A percentile compares a stretch with the other conserved stretches of the same genome.
Conservation (phyloP, 2,797 vertebrate genomes). For the Microhierax caerulescens region DNA sequence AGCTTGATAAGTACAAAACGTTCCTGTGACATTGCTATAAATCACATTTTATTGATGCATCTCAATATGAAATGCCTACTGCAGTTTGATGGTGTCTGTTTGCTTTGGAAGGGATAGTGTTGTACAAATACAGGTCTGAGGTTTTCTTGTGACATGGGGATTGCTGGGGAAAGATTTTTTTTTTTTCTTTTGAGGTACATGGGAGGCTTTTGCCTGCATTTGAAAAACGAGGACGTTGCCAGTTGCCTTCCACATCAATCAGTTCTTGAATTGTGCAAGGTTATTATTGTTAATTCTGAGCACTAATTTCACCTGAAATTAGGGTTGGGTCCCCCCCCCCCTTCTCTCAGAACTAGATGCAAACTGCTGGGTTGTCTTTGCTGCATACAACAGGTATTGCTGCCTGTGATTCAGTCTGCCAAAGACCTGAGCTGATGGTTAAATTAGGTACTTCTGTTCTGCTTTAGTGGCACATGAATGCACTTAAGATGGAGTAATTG, state of each 20-base stretch:
- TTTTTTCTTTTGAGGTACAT: background rate
- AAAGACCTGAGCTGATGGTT: background rate
- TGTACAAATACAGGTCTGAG: background rate
- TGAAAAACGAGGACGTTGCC: background rate
- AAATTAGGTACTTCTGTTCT: background rate
- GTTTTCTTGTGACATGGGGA: background rate
- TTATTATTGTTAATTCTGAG: background rate
- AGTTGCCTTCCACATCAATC: background rate
- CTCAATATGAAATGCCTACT: background rate
- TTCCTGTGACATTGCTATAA: background rate
- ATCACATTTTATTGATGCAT: constrained; percentile 22
- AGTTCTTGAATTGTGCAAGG: background rate
- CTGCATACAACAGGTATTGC: too few species aligned
- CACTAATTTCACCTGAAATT: background rate
- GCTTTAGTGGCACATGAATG: background rate
- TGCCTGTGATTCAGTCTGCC: background rate
- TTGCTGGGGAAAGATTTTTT: background rate
- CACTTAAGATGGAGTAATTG: background rate
- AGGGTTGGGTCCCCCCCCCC: too few species aligned
- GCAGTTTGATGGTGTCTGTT: background rate
- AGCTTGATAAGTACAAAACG: constrained; percentile 15
- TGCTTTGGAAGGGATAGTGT: background rate
- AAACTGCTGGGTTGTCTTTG: background rate
- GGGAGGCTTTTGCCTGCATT: background rate
- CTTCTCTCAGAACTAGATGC: too few species aligned